Evolutionary conservation across 2,797 vertebrate species (phyloP).

Genomic region (Micrastur ruficollis): DNA sequence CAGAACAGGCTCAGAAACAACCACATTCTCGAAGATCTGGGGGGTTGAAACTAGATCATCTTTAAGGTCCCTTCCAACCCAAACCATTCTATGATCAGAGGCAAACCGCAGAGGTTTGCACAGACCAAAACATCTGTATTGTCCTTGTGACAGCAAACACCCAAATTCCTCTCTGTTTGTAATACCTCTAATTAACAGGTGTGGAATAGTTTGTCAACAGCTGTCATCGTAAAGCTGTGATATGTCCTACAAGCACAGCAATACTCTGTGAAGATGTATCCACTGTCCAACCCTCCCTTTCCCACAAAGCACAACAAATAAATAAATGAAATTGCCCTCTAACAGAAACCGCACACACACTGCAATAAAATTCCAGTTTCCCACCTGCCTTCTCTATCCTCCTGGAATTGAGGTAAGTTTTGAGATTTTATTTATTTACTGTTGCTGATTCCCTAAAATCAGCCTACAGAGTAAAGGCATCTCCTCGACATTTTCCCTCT

Average conservation of each 20-base stretch:
- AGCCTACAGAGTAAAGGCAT: background rate
- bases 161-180: constrained; percentile 1
- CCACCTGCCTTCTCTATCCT: background rate
- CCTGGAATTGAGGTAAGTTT: background rate
- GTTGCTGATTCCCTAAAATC: background rate
- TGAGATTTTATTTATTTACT: background rate
- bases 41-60: too few relatives aligned
- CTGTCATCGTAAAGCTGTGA: constrained; percentile 29
- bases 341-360: constrained; percentile 15
- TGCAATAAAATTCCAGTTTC: background rate
- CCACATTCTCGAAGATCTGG: background rate
- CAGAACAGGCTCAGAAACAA: background rate
- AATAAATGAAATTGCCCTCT: background rate
- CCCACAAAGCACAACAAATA: constrained; percentile 1
- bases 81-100: background rate
- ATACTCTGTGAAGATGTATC: background rate
- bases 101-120: background rate
- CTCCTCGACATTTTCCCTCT: background rate
- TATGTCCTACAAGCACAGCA: constrained; percentile 2
- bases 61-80: too few relatives aligned
- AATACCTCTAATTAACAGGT: constrained; percentile 53
- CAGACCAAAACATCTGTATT: background rate
- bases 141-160: constrained; percentile 11
- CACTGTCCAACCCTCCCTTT: background rate
- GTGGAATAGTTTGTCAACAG: constrained; percentile 58